These are phyloP conservation scores for Orthosia incerta DNA, from an alignment of 2,888 invertebrate genomes.

Conservation along the genomic window DNA sequence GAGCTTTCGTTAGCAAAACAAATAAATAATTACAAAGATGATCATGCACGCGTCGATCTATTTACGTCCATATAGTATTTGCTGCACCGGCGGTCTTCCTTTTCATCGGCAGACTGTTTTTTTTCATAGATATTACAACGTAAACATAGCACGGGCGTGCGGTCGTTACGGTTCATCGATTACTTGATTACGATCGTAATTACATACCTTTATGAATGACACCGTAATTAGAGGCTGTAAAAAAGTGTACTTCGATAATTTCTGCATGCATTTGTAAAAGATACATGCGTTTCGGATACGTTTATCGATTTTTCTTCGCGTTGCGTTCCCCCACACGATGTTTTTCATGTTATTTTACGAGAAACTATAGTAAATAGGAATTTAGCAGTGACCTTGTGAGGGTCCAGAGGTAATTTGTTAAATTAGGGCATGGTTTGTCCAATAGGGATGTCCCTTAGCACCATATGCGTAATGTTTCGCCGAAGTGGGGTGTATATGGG, in stretches of 20 bases:
- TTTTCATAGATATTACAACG: slow-evolving; percentile 77
- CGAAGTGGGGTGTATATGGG: slow-evolving; percentile 76
- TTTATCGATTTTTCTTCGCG: slow-evolving; percentile 68
- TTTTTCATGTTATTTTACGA: slow-evolving; percentile 61
- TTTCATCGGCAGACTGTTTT: slow-evolving; percentile 76
- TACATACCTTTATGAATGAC: slow-evolving; percentile 87
- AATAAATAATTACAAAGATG: slow-evolving; percentile 86
- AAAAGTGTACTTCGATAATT: slow-evolving; percentile 67
- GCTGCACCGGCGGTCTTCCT: slow-evolving; percentile 75
- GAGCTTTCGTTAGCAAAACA: slow-evolving; percentile 88
- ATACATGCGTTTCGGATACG: slow-evolving; percentile 51
- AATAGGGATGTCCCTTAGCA: slow-evolving; percentile 57
- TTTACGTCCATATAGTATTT: slow-evolving; percentile 82
- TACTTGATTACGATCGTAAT: slow-evolving; percentile 83
- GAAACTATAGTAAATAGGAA: slow-evolving; percentile 46
- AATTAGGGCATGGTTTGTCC: slow-evolving; percentile 70
- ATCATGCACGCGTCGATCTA: slow-evolving; percentile 82
- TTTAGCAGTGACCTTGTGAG: slow-evolving; percentile 72
- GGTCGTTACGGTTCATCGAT: slow-evolving; percentile 84
- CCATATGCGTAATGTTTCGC: slow-evolving; percentile 72
- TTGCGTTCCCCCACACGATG: slow-evolving; percentile 64
- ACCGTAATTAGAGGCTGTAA: slow-evolving; percentile 72
- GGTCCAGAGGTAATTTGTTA: slow-evolving; percentile 67
- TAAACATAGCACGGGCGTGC: slow-evolving; percentile 82
- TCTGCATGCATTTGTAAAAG: slow-evolving; percentile 47